Percentiles rank a stretch among this genome's conserved stretches.
These are phyloP conservation scores for Bemisia tabaci DNA, from an alignment of 1,140 invertebrate species.

Conservation along the genomic window DNA sequence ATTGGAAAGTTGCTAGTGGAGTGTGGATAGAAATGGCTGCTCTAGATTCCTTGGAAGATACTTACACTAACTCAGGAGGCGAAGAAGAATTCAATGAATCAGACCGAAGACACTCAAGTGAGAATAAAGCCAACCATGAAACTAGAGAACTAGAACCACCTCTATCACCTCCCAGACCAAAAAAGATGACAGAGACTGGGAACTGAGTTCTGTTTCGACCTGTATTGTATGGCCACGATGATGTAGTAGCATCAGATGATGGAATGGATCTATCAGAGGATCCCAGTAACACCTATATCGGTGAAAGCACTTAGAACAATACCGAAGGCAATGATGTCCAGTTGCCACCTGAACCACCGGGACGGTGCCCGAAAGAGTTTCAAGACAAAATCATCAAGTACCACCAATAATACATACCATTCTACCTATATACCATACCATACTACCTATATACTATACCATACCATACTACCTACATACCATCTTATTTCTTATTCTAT, in stretches of 20 bases:
- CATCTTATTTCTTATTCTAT: too few species aligned
- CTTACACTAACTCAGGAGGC: slow-evolving; percentile 70
- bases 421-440: too few species aligned
- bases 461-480: too few species aligned
- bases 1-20: neutral
- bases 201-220: slow-evolving; percentile 25
- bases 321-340: slow-evolving; percentile 42
- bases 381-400: slow-evolving; percentile 70
- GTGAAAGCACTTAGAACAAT: slow-evolving; percentile 31
- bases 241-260: slow-evolving; percentile 63
- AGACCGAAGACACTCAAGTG: slow-evolving; percentile 32
- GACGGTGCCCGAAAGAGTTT: slow-evolving; percentile 59
- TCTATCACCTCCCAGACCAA: slow-evolving; percentile 5
- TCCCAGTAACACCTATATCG: slow-evolving; percentile 25
- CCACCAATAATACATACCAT: slow-evolving; percentile 61
- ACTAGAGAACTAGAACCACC: slow-evolving; percentile 6
- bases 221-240: slow-evolving; percentile 61
- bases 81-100: slow-evolving; percentile 41
- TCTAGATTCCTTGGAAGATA: slow-evolving; percentile 56
- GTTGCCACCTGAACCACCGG: slow-evolving; percentile 68
- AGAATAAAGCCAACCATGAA: neutral
- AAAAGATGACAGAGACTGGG: slow-evolving; percentile 8
- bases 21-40: slow-evolving; percentile 14
- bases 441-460: too few species aligned
- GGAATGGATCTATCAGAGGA: slow-evolving; percentile 33